A percentile compares a stretch with the other conserved stretches of the same genome.
phyloP scores from a whole-genome alignment of 2,888 invertebrate genomes.

The Nephrotoma guestfalica region DNA sequence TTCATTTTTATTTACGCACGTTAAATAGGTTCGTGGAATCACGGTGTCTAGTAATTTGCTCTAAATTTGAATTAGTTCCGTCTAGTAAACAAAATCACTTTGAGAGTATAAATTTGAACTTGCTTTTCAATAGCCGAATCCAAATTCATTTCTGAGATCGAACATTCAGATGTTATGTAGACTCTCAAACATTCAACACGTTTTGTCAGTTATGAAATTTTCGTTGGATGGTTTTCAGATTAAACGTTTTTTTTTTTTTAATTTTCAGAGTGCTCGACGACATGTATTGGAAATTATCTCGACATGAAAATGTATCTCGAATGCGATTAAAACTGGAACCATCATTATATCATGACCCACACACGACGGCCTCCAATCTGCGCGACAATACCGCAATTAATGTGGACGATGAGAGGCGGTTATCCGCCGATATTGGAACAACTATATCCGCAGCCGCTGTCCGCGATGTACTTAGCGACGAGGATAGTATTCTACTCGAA shows the following conservation, averaged over 20 bases:
- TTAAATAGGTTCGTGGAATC: too few relatives aligned
- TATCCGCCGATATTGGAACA: slow-evolving; percentile 28
- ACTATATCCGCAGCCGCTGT: slow-evolving; percentile 33
- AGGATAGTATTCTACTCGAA: slow-evolving; percentile 31
- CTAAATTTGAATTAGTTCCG: too few relatives aligned
- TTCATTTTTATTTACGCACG: not conserved
- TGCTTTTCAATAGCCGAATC: too few relatives aligned
- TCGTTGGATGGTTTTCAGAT: too few relatives aligned
- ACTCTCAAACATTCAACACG: too few relatives aligned
- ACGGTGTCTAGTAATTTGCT: too few relatives aligned
- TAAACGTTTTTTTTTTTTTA: slow-evolving; percentile 1
- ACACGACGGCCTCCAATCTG: slow-evolving; percentile 41
- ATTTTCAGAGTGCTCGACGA: slow-evolving; percentile 27
- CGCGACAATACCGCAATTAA: slow-evolving; percentile 38
- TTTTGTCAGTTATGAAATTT: too few relatives aligned
- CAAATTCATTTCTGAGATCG: too few relatives aligned
- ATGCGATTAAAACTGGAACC: slow-evolving; percentile 46
- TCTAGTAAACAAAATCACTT: too few relatives aligned
- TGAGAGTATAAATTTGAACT: too few relatives aligned
- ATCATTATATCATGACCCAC: slow-evolving; percentile 39
- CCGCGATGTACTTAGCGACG: slow-evolving; percentile 31
- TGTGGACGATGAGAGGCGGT: slow-evolving; percentile 16
- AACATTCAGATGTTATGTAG: too few relatives aligned
- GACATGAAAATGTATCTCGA: slow-evolving; percentile 43
- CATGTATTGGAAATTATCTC: slow-evolving; percentile 42